A percentile compares a stretch with the other conserved stretches of the same genome.
Evolutionary conservation across 2,113 vertebrate genomes (phyloP).

Genomic region (Chaenocephalus aceratus): DNA sequence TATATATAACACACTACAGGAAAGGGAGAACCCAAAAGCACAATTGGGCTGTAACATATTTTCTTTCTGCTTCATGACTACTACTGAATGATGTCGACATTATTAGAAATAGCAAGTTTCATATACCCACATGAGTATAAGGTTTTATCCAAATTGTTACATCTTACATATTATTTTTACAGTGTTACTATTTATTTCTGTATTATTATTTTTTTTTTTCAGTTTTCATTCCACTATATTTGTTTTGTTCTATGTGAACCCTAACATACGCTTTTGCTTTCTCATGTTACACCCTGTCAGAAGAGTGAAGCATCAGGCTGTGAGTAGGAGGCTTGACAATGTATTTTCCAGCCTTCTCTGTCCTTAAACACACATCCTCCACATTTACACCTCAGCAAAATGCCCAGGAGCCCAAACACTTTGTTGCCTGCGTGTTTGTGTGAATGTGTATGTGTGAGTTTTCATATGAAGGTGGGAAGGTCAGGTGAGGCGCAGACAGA

Average conservation of each 20-base stretch:
- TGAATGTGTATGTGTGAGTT: slow-evolving; percentile 31
- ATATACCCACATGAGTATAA: too few species aligned
- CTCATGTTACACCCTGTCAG: background rate
- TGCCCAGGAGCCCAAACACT: slow-evolving; percentile 12
- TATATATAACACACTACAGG: too few species aligned
- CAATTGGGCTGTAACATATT: too few species aligned
- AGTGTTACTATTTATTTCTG: too few species aligned
- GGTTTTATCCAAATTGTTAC: too few species aligned
- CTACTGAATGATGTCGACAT: background rate
- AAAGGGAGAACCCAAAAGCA: too few species aligned
- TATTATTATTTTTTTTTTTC: background rate
- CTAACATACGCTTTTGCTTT: background rate
- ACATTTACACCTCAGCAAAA: slow-evolving; percentile 57
- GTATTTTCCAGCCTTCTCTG: background rate
- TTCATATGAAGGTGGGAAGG: background rate
- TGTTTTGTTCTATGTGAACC: background rate
- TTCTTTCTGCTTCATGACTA: background rate
- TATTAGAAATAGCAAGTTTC: background rate
- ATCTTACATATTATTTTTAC: too few species aligned
- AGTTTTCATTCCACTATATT: background rate
- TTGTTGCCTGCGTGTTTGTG: slow-evolving; percentile 19
- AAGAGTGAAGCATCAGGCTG: slow-evolving; percentile 3
- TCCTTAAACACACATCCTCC: slow-evolving; percentile 14
- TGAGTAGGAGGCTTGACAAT: background rate
- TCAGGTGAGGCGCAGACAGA: slow-evolving; percentile 16